Evolutionary conservation across 2,113 vertebrate species (phyloP).

Genomic region (Anas platyrhynchos): DNA sequence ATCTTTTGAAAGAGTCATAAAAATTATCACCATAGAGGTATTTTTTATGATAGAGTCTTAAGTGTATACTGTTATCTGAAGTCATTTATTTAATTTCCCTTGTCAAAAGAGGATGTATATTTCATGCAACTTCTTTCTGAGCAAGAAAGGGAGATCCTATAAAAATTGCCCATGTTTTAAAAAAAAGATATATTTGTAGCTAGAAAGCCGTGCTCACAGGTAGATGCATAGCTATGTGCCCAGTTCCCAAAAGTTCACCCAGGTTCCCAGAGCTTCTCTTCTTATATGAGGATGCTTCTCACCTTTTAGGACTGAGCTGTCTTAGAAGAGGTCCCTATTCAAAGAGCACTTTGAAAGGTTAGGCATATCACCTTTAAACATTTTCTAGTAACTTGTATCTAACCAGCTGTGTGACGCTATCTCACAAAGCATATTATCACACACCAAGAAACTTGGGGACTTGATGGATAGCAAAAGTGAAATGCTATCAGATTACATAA

Average conservation of each 20-base stretch:
- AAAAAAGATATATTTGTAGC: not conserved
- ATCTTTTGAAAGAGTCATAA: not conserved
- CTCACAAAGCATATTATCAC: not conserved
- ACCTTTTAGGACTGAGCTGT: not conserved
- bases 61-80: not conserved
- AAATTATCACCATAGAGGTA: not conserved
- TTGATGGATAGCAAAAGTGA: conserved; percentile 24
- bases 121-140: not conserved
- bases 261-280: not conserved
- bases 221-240: not conserved
- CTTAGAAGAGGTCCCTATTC: not conserved
- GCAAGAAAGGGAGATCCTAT: not conserved
- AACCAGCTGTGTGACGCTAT: not conserved
- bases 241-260: not conserved
- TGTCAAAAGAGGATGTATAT: not conserved
- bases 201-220: not conserved
- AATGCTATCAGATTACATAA: conserved; percentile 61
- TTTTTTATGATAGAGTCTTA: not conserved
- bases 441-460: not conserved
- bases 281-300: not conserved
- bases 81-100: not conserved
- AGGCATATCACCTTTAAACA: not conserved
- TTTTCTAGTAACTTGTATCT: not conserved
- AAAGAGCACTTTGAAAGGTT: not conserved
- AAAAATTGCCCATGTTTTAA: not conserved